Evolutionary conservation across 2,113 vertebrate species (phyloP).

Genomic region (Trinectes maculatus): DNA sequence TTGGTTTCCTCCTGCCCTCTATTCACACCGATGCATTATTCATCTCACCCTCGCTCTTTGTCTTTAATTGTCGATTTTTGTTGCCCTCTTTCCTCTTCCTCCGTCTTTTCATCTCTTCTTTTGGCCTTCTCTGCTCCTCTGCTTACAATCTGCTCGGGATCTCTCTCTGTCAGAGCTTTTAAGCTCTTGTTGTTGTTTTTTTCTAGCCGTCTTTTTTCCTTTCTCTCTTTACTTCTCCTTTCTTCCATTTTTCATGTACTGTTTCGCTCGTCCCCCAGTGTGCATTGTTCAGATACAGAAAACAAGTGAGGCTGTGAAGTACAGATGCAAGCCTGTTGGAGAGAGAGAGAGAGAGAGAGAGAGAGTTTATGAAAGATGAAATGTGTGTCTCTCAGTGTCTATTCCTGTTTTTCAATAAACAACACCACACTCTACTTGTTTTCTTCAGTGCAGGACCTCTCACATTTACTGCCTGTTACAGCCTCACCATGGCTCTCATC

Average conservation of each 20-base stretch:
- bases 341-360: background rate
- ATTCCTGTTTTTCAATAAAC: background rate
- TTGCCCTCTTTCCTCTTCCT: background rate
- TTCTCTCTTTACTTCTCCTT: background rate
- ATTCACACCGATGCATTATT: constrained; percentile 61
- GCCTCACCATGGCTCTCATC: constrained; percentile 23
- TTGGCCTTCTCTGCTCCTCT: background rate
- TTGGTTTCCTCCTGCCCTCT: constrained; percentile 48
- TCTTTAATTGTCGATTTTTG: constrained; percentile 43
- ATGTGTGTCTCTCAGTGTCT: background rate
- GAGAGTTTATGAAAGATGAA: background rate
- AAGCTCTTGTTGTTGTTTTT: background rate
- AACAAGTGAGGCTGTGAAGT: background rate
- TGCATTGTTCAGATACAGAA: background rate
- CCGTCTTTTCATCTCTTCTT: background rate
- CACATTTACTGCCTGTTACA: constrained; percentile 13
- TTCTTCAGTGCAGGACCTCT: background rate
- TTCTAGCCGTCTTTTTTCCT: background rate
- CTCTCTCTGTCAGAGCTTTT: background rate
- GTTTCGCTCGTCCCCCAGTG: background rate
- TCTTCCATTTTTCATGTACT: background rate
- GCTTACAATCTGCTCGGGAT: background rate
- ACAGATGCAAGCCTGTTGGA: background rate
- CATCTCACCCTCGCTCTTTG: constrained; percentile 12
- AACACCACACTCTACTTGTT: background rate